Percentiles rank a stretch among this genome's conserved stretches.
Evolutionary conservation across 2,113 vertebrate species (phyloP).

Genomic region (Odontophorus gujanensis): DNA sequence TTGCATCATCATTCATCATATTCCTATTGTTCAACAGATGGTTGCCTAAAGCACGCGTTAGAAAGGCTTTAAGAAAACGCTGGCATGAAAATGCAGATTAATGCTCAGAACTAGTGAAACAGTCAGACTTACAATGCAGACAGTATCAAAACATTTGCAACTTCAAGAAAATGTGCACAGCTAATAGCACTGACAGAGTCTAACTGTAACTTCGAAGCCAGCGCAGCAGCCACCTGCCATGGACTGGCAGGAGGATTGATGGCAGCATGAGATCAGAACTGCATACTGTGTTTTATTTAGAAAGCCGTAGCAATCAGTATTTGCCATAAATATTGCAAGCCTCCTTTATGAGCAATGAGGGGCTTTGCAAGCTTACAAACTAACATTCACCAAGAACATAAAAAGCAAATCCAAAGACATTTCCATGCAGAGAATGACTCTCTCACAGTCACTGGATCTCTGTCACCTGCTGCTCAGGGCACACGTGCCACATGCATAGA

Average conservation of each 20-base stretch:
- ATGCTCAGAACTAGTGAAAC: constrained; percentile 4
- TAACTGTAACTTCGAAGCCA: constrained; percentile 14
- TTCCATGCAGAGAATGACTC: constrained; percentile 1
- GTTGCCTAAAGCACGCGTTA: constrained; percentile 40
- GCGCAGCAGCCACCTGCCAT: background rate
- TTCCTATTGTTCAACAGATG: constrained; percentile 55
- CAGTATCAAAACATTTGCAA: constrained; percentile 27
- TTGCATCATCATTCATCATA: constrained; percentile 45
- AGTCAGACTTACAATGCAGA: constrained; percentile 39
- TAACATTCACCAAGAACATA: background rate
- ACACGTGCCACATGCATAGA: background rate
- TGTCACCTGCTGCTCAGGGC: background rate
- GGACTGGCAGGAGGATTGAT: background rate
- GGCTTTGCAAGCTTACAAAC: constrained; percentile 33
- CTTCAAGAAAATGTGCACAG: constrained; percentile 26
- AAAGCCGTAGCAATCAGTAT: constrained; percentile 4
- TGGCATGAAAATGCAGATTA: constrained; percentile 23
- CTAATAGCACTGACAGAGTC: constrained; percentile 27
- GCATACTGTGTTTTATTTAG: constrained; percentile 32
- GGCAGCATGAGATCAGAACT: background rate
- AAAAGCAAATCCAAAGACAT: background rate
- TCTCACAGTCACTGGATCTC: constrained; percentile 24
- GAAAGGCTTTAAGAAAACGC: constrained; percentile 35
- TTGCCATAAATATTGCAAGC: constrained; percentile 56
- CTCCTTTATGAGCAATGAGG: background rate